A percentile compares a stretch with the other conserved stretches of the same genome.
phyloP scores from a whole-genome alignment of 2,113 vertebrate species.

The Desmodus rotundus region DNA sequence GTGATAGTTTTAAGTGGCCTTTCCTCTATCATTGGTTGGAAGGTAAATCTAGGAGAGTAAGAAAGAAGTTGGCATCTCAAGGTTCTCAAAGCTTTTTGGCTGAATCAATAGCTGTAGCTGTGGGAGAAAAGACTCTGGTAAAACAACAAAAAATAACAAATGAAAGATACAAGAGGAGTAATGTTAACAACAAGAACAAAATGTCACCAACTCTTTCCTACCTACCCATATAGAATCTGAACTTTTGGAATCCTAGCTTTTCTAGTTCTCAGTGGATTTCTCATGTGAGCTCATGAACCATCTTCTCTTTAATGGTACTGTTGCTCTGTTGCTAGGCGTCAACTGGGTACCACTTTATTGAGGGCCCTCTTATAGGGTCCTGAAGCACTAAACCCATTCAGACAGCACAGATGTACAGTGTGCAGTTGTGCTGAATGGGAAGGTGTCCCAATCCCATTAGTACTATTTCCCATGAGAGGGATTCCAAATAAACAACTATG shows the following conservation, averaged over 20 bases:
- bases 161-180: background rate
- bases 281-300: background rate
- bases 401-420: background rate
- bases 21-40: background rate
- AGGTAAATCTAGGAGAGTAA: background rate
- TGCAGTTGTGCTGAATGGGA: background rate
- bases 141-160: background rate
- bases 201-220: background rate
- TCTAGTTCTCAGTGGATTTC: background rate
- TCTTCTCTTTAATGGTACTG: background rate
- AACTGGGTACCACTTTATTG: background rate
- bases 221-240: background rate
- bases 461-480: background rate
- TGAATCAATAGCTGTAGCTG: background rate
- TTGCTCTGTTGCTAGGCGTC: background rate
- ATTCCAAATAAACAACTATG: background rate
- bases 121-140: background rate
- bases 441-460: background rate
- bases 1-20: background rate
- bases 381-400: background rate
- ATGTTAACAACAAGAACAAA: background rate
- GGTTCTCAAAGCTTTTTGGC: background rate
- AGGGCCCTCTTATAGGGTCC: background rate
- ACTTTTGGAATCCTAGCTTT: background rate
- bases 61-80: background rate